phyloP scores from a whole-genome alignment of 2,797 vertebrate species.

The Hybognathus amarus region DNA sequence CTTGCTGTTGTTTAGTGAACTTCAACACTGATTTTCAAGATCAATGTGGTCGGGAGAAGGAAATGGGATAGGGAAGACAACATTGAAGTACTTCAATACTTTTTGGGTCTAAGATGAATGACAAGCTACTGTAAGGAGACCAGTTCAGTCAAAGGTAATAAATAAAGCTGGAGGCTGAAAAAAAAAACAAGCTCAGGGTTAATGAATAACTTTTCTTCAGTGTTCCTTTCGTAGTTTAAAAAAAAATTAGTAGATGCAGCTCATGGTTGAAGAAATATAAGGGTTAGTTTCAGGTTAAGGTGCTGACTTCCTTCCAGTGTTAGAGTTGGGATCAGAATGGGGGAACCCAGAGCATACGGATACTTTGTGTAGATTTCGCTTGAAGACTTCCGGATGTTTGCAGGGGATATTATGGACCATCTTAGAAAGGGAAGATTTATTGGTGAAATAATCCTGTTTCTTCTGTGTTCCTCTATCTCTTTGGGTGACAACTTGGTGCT shows the following conservation, averaged over 20 bases:
- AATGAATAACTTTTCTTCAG: neutral
- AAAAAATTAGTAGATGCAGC: conserved; percentile 6
- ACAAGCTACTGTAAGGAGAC: conserved; percentile 18
- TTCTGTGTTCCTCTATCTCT: conserved; percentile 34
- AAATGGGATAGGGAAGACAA: conserved; percentile 24
- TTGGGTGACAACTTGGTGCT: conserved; percentile 61
- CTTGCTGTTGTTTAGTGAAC: conserved; percentile 31
- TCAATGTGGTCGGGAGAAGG: conserved; percentile 7
- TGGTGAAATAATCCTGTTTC: conserved; percentile 7
- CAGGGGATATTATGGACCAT: conserved; percentile 25
- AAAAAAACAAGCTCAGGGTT: conserved; percentile 1
- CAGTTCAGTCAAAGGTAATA: conserved; percentile 21
- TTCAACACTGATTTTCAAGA: conserved; percentile 45
- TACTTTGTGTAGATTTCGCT: conserved; percentile 2
- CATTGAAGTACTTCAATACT: conserved; percentile 22
- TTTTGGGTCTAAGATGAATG: conserved; percentile 3
- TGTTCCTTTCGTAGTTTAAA: neutral
- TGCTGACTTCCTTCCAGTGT: conserved; percentile 41
- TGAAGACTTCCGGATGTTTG: conserved; percentile 29
- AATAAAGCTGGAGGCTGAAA: conserved; percentile 25
- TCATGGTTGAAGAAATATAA: neutral
- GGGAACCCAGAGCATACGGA: conserved; percentile 1
- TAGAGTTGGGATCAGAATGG: conserved; percentile 13
- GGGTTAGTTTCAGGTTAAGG: conserved; percentile 33
- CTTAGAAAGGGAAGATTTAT: conserved; percentile 14